Evolutionary conservation across 2,797 vertebrate genomes (phyloP), one percentile per base, ranked within the genome.

Genomic region (Tragopan temminckii): DNA sequence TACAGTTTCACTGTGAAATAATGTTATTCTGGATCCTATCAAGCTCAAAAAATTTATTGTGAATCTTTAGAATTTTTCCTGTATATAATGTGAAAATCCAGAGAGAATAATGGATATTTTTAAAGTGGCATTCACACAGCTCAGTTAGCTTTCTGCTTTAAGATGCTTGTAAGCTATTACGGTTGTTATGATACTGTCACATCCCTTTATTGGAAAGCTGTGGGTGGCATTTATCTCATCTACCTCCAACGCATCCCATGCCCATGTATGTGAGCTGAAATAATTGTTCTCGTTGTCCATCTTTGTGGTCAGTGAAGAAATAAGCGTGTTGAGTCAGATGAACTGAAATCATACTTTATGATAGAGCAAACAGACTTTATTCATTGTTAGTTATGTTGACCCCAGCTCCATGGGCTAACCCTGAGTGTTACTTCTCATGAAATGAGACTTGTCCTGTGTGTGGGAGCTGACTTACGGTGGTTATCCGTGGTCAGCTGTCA

Each of bases 281-380:
- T 94, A n/a, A 55, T 67, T 79, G 45, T 71, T 88, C 58, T 86
- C 43, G 67, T 57, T 3, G 8, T 52, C 59, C 5, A 1, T 68
- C 95, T 91, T 72, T 74, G 57, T 84, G 81, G 55, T 48, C 12
- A 14, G 27, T 70, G 40, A 57, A 77, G 84, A 84, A 83, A 45
- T 40, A 86, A 90, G 80, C 24, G 70, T 46, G 79, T 58, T 66
- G 66, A 76, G 35, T 91, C 52, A 64, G 27, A 79, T 93, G 18
- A n/a, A 82, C 74, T 88, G 90, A 81, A 31, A 53, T 53, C 62
- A 92, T 66, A 86, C 75, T 81, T 83, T 62, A 76, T 46, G 35
- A 59, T 69, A 77, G 74, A 29, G 90, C 77, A 88, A 95, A 70
- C 33, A 88, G 85, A 57, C 59, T 77, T 74, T 67, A 84, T 91